These are phyloP conservation scores for Catotricha subobsoleta DNA, from an alignment of 2,888 invertebrate genomes.

Conservation along the genomic window DNA sequence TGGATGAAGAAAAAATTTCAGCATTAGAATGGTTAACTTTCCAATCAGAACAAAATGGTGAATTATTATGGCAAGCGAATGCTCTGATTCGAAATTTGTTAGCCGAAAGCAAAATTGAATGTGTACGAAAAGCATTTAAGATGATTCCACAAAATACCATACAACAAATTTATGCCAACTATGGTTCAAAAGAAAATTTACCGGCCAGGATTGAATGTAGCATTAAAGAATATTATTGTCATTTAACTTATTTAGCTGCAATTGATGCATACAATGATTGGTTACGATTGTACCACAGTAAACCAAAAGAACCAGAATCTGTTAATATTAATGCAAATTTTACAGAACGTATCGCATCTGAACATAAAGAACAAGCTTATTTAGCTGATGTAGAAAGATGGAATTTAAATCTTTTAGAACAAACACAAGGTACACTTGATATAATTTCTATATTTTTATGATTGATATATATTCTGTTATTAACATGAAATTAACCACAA, in stretches of 20 bases:
- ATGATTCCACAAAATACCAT: conserved; percentile 52
- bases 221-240: conserved; percentile 69
- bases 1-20: conserved; percentile 53
- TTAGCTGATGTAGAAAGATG: conserved; percentile 61
- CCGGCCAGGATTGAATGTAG: conserved; percentile 32
- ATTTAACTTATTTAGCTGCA: conserved; percentile 72
- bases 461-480: neutral
- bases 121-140: conserved; percentile 56
- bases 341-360: conserved; percentile 72
- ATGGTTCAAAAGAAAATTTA: conserved; percentile 30
- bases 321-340: conserved; percentile 46
- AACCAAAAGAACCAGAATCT: conserved; percentile 49
- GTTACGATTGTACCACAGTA: conserved; percentile 67
- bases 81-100: conserved; percentile 72
- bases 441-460: neutral
- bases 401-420: conserved; percentile 49
- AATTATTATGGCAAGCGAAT: conserved; percentile 76
- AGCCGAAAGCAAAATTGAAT: conserved; percentile 61
- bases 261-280: conserved; percentile 78
- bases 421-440: conserved; percentile 38
- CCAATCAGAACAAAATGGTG: conserved; percentile 56
- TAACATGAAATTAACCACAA: neutral
- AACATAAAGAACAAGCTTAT: conserved; percentile 65
- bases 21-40: conserved; percentile 77
- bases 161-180: conserved; percentile 32